Evolutionary conservation across 1,140 invertebrate species (phyloP), one percentile per base, ranked within the genome.

Genomic region (Asbolus verrucosus): DNA sequence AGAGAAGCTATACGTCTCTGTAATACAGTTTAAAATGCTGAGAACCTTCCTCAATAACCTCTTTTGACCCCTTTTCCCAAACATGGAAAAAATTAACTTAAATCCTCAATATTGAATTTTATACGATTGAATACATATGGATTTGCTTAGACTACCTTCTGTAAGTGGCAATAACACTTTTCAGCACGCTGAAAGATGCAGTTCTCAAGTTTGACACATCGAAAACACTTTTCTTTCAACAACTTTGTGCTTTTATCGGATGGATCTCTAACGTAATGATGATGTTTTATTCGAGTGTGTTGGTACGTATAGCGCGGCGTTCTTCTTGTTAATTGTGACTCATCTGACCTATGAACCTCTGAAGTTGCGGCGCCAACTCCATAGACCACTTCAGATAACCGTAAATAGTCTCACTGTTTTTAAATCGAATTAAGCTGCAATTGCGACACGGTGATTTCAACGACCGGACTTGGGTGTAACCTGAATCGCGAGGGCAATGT

Each of bases 211-310:
- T 6, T 11, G 6, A 11, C 11, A 36, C 33, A 2, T 36, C 6
- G 9, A 6, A 11, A 36, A 36, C 11, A n/a, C 33, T 2, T 36
- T 11, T 36, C 33, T 36, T n/a, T 11, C n/a, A 6, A 11, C 2
- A 36, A 36, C 6, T 5, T 2, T 2, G 6, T 36, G 46, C 27
- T 19, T 54, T 54, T 54, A 54, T 54, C 46, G 14, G 19, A 43
- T 54, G 11, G 46, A 54, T 54, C 46, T 54, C 46, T 13, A 39
- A 69, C 67, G 39, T 69, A 69, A 69, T 69, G 59, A 69, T 69
- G 54, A 69, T 69, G 67, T 69, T 69, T 69, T 69, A 69, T 69
- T 62, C 43, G 27, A 69, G 54, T 38, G 67, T 60, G 67, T 61
- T 60, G 38, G 50, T 61, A 30, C 43, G 54, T 50, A 50, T 68